phyloP scores from a whole-genome alignment of 2,113 vertebrate genomes.

The Tachysurus vachellii region DNA sequence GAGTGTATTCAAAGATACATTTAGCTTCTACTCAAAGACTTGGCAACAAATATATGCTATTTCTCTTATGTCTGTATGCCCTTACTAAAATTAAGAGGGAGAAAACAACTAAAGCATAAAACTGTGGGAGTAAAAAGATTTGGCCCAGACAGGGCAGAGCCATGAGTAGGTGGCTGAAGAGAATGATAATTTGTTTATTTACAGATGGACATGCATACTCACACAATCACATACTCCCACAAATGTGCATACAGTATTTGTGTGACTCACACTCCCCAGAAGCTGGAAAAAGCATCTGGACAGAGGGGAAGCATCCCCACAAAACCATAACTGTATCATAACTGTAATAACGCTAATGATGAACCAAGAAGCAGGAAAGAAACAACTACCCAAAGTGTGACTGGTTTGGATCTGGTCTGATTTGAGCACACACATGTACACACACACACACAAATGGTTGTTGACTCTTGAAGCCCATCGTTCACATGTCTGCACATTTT shows the following conservation, averaged over 20 bases:
- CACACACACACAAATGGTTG: background rate
- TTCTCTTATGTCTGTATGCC: slow-evolving; percentile 21
- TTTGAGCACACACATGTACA: slow-evolving; percentile 5
- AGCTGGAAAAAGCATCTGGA: slow-evolving; percentile 41
- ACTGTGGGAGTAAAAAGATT: slow-evolving; percentile 13
- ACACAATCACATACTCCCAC: slow-evolving; percentile 21
- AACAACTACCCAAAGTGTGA: slow-evolving; percentile 14
- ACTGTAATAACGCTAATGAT: slow-evolving; percentile 42
- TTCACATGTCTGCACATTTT: slow-evolving; percentile 14
- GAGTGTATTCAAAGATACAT: slow-evolving; percentile 20
- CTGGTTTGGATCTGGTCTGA: background rate
- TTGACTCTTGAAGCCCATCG: slow-evolving; percentile 12
- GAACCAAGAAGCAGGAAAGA: slow-evolving; percentile 19
- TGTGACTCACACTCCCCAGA: slow-evolving; percentile 46
- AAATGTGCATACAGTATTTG: background rate
- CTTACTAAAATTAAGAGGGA: slow-evolving; percentile 10
- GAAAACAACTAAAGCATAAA: slow-evolving; percentile 14
- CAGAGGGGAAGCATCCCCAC: slow-evolving; percentile 30
- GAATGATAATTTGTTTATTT: slow-evolving; percentile 48
- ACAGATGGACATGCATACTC: slow-evolving; percentile 26
- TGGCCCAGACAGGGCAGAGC: slow-evolving; percentile 36
- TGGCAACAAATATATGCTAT: background rate
- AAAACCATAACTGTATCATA: slow-evolving; percentile 20
- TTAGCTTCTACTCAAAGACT: slow-evolving; percentile 40
- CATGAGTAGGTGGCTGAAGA: slow-evolving; percentile 35